Base-by-base conservation (phyloP, 2,797 vertebrate genomes). In the Echeneis naucrates region DNA sequence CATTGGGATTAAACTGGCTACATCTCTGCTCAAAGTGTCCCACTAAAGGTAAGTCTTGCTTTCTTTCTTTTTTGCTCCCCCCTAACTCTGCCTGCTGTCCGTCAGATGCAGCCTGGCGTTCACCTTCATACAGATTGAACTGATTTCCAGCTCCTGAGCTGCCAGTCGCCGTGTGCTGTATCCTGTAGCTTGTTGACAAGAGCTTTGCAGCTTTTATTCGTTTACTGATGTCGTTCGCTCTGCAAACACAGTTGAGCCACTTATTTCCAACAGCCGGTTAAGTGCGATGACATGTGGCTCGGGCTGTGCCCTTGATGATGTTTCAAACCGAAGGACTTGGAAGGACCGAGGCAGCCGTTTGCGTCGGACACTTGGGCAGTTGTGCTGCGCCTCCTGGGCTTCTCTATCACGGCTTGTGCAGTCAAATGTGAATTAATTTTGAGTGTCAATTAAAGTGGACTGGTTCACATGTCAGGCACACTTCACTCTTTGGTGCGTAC, bases 1-100 rank as follows among this genome's bases (percentile, higher is more conserved):
- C 57, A 32, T 88, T 91, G 91, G 93, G 92, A 93, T 90, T 92
- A 89, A 92, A 91, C 88, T 77, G 80, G 64, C 79, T 81, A 16
- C 71, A 30, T 61, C 60, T 77, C 71, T 24, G 66, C 82, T 73
- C 42, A 45, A 80, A 87, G 85, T 86, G 76, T 88, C 68, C 86
- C 85, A 40, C 50, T 75, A 30, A 88, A 91, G 94, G 94, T 95
- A 91, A 89, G 93, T 37, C 52, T 2, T 4, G 77, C 12, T 61
- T 37, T 55, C 45, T 65, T 45, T 62, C 33, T 55, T 8, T 35
- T 59, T n/a, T 21, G 2, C 6, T 30, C 6, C 6, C 6, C 6
- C 6, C 6, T n/a, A 30, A 12, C 45, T 72, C 35, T 51, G 48
- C 42, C 40, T 51, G n/a, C n/a, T 30, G 30, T 30, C 30, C 6